These are phyloP conservation scores for Drosophila meridionalis DNA, from an alignment of 2,888 invertebrate species.

Conservation along the genomic window DNA sequence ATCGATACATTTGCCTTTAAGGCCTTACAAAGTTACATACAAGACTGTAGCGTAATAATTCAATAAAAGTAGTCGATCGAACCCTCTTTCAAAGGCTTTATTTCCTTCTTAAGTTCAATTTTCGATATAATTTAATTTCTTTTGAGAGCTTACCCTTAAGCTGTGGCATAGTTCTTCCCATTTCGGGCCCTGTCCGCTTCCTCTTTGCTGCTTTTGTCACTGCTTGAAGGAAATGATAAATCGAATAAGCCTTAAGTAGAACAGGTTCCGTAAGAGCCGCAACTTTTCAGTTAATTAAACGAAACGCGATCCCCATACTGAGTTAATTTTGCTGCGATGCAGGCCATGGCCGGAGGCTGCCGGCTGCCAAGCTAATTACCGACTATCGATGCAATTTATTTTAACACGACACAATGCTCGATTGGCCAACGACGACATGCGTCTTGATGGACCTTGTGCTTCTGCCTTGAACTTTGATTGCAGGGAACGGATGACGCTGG, in stretches of 20 bases:
- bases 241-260: conserved; percentile 5
- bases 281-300: neutral
- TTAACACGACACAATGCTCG: neutral
- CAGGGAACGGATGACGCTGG: conserved; percentile 81
- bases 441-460: neutral
- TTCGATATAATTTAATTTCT: neutral
- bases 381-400: neutral
- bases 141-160: neutral
- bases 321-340: neutral
- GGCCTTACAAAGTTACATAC: neutral
- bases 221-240: neutral
- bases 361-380: neutral
- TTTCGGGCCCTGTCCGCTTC: neutral
- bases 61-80: neutral
- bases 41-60: neutral
- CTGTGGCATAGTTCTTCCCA: neutral
- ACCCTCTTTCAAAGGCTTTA: neutral
- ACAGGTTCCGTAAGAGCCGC: neutral
- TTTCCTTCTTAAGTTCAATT: neutral
- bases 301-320: neutral
- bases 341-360: neutral
- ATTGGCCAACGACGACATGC: neutral
- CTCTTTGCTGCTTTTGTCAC: neutral
- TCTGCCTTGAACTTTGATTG: conserved; percentile 21
- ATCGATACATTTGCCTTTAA: too few relatives aligned